These are phyloP conservation scores for Diabrotica balteata DNA, from an alignment of 2,888 invertebrate genomes.

Conservation along the genomic window DNA sequence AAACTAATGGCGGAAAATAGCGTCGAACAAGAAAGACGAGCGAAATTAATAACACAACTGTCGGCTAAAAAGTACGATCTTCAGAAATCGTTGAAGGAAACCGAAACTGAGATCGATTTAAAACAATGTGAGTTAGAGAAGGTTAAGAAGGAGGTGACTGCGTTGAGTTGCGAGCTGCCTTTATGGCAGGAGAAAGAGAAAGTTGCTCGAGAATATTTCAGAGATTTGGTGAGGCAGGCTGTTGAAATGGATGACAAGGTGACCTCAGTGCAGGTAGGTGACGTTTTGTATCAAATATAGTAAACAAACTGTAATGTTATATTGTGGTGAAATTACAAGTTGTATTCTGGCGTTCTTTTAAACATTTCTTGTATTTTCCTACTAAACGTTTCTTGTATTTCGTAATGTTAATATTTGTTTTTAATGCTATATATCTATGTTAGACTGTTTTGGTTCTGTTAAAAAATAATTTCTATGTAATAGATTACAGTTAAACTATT, in stretches of 20 bases:
- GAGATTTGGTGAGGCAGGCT: constrained; percentile 17
- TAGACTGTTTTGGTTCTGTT: too few relatives aligned
- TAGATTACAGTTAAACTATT: too few relatives aligned
- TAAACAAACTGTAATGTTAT: background rate
- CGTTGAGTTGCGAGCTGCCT: constrained; percentile 2
- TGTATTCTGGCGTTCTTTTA: too few relatives aligned
- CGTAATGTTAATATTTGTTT: too few relatives aligned
- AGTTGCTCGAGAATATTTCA: constrained; percentile 7
- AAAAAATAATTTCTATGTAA: too few relatives aligned
- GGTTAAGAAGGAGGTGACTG: constrained; percentile 16
- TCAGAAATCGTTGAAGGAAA: constrained; percentile 23
- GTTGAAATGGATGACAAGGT: constrained; percentile 20
- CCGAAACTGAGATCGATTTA: constrained; percentile 12
- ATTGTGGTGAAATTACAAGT: background rate
- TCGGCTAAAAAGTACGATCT: constrained; percentile 27
- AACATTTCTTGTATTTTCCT: too few relatives aligned
- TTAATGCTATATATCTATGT: too few relatives aligned
- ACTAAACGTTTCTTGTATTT: too few relatives aligned
- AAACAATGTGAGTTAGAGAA: constrained; percentile 19
- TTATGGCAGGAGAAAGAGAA: constrained; percentile 20
- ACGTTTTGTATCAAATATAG: too few relatives aligned
- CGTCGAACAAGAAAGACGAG: constrained; percentile 1
- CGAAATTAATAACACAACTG: constrained; percentile 22
- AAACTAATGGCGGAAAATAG: constrained; percentile 18
- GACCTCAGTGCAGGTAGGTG: constrained; percentile 25